Evolutionary conservation across 2,888 invertebrate genomes (phyloP).

Genomic region (Orchesella flavescens): DNA sequence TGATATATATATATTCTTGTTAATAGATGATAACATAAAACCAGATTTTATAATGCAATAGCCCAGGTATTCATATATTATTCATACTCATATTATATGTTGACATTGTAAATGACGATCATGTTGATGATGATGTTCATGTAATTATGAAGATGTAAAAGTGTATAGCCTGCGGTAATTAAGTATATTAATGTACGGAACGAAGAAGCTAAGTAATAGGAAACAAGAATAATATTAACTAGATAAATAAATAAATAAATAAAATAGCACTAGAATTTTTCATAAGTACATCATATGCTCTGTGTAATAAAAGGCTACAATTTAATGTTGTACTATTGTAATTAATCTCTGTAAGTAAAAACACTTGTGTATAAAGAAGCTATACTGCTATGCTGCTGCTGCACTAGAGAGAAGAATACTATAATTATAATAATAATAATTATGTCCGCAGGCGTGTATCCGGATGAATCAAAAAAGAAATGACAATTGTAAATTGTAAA

Average conservation of each 20-base stretch:
- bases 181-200: neutral
- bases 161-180: neutral
- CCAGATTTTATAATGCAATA: conserved; percentile 13
- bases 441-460: neutral
- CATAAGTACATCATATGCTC: too few relatives aligned
- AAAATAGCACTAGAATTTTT: neutral
- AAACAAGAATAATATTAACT: too few relatives aligned
- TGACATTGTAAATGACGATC: neutral
- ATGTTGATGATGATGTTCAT: neutral
- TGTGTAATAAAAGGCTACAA: neutral
- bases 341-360: neutral
- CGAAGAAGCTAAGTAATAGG: too few relatives aligned
- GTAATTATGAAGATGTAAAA: neutral
- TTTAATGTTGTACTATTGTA: neutral
- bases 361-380: neutral
- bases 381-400: neutral
- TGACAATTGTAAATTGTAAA: neutral
- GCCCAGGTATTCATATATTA: conserved; percentile 7
- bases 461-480: neutral
- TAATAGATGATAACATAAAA: neutral
- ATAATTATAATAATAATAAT: too few relatives aligned
- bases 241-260: neutral
- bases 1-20: neutral
- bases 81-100: neutral
- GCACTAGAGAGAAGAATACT: too few relatives aligned